A percentile compares a stretch with the other conserved stretches of the same genome.
These are phyloP conservation scores for Plectus sambesii DNA, from an alignment of 1,140 invertebrate genomes.

Conservation along the genomic window DNA sequence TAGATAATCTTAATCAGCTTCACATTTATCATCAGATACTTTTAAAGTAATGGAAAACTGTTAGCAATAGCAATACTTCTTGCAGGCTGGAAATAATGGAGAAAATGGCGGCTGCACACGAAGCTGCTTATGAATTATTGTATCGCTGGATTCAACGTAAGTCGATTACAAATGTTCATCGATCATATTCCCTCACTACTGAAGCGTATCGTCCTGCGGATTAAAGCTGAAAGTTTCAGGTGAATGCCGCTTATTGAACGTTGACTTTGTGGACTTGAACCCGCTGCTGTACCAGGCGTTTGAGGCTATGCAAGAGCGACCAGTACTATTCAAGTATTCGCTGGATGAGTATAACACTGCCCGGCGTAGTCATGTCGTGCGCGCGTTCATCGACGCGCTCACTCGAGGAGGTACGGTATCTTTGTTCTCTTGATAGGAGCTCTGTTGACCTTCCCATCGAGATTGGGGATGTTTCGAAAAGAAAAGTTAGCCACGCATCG, in stretches of 20 bases:
- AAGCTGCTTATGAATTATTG: constrained; percentile 30
- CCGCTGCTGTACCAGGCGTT: constrained; percentile 32
- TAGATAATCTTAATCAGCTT: too few relatives aligned
- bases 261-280: constrained; percentile 42
- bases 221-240: constrained; percentile 23
- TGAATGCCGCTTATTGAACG: constrained; percentile 40
- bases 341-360: constrained; percentile 36
- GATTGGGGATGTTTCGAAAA: too few relatives aligned
- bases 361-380: constrained; percentile 30
- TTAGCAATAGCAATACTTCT: too few relatives aligned
- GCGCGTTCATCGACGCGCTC: constrained; percentile 37
- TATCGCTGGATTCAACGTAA: constrained; percentile 32
- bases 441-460: too few relatives aligned
- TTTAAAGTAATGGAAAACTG: too few relatives aligned
- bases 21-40: constrained; percentile 1
- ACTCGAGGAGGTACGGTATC: constrained; percentile 15
- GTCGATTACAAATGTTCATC: too few relatives aligned
- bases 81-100: constrained; percentile 31
- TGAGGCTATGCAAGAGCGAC: constrained; percentile 27
- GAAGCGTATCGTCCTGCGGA: constrained; percentile 1
- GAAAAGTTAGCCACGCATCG: too few relatives aligned
- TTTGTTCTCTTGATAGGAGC: constrained; percentile 4
- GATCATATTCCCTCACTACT: constrained; percentile 12
- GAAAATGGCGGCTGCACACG: constrained; percentile 26
- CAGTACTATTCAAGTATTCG: constrained; percentile 24